Evolutionary conservation across 2,797 vertebrate genomes (phyloP), one percentile per base, ranked within the genome.

Genomic region (Gouania willdenowi): DNA sequence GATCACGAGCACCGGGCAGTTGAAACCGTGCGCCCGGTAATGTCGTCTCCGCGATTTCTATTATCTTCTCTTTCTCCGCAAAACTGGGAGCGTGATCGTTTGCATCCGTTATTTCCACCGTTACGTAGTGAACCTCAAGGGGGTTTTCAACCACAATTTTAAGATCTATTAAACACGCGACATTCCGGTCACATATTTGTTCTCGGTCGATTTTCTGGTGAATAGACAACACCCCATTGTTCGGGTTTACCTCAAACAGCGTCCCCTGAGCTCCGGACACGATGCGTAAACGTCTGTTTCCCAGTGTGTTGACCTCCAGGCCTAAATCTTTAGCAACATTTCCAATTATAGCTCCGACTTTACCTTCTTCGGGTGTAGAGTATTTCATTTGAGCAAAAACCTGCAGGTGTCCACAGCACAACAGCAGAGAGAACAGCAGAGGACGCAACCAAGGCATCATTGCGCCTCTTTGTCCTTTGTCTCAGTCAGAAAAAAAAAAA

Each of bases 101-200:
- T 2, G 75, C 24, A 56, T 87, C 80, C 2, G 59, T 49, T 29
- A 87, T 76, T 64, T 89, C 87, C 5, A 91, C 80, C 0, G 26
- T 80, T 21, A 88, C 67, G 41, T 86, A 84, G 24, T 88, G 86
- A 18, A 92, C 71, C 61, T 88, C 87, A n/a, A 90, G 32, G 0
- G 89, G 87, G 24, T 86, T 84, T 69, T 87, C 88, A 17, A 81
- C 64, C 1, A 89, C 81, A 7, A 77, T 77, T 73, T 91, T 90
- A n/a, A 90, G 44, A 19, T 87, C 83, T 26, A 87, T 31, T 1
- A 59, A 30, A 32, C 89, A 91, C 0, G 46, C 46, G 4, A 31
- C 32, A 22, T 40, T 73, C 65, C 33, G 49, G 4, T 74, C 60
- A 6, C 84, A 81, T 3, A 79, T 19, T 41, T 52, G 28, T 32